Conservation (phyloP, 1,140 invertebrate genomes). For the Dendroctonus valens region DNA sequence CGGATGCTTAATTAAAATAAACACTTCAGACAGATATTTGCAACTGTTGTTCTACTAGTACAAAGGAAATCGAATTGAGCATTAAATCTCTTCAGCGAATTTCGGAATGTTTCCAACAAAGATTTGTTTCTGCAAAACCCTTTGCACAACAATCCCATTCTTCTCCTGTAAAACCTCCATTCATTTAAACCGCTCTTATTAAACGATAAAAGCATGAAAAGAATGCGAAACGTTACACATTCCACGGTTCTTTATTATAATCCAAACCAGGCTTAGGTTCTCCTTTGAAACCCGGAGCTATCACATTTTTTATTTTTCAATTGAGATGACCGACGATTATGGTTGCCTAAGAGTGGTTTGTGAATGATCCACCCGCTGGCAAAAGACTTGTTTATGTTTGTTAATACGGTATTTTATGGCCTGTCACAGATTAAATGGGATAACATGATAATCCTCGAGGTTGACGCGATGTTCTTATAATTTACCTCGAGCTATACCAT, state of each 20-base stretch:
- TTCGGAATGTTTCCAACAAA: too few species aligned
- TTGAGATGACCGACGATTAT: slow-evolving; percentile 10
- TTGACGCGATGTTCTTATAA: slow-evolving; percentile 29
- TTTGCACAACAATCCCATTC: too few species aligned
- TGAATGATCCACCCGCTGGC: slow-evolving; percentile 33
- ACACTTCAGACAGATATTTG: too few species aligned
- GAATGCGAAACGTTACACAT: slow-evolving; percentile 13
- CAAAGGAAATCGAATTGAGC: too few species aligned
- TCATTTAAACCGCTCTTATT: too few species aligned
- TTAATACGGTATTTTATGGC: slow-evolving; percentile 37
- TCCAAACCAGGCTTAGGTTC: slow-evolving; percentile 5
- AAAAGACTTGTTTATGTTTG: slow-evolving; percentile 38
- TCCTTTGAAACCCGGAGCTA: slow-evolving; percentile 14
- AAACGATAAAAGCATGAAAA: too few species aligned
- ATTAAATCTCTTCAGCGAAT: too few species aligned
- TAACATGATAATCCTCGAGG: slow-evolving; percentile 37
- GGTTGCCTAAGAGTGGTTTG: neutral
- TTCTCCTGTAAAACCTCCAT: too few species aligned
- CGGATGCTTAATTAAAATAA: too few species aligned
- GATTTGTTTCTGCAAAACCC: too few species aligned
- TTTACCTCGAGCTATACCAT: slow-evolving; percentile 3
- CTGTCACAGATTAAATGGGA: slow-evolving; percentile 37
- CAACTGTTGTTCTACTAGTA: too few species aligned
- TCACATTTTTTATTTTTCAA: slow-evolving; percentile 16
- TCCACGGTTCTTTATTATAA: neutral